Conservation (phyloP, 2,113 vertebrate genomes). For the Chauna torquata region DNA sequence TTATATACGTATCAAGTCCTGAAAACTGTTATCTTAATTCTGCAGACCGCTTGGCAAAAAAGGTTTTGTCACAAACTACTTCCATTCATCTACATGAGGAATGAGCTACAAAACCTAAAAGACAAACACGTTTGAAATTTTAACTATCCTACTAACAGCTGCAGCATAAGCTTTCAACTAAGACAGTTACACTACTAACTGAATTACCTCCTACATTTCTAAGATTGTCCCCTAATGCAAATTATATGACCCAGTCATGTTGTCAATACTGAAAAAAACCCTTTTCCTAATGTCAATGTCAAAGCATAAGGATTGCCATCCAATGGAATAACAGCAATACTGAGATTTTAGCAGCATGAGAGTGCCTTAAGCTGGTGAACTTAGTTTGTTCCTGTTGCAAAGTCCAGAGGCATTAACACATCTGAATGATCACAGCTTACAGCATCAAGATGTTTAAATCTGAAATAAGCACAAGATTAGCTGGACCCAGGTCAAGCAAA, state of each 20-base stretch:
- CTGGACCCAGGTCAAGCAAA: neutral
- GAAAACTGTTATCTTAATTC: neutral
- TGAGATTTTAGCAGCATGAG: neutral
- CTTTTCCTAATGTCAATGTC: neutral
- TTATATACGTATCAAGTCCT: neutral
- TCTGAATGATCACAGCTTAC: neutral
- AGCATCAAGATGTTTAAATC: neutral
- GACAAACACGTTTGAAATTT: neutral
- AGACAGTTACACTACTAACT: neutral
- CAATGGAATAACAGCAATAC: neutral
- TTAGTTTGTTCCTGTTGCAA: neutral
- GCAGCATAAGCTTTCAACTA: neutral
- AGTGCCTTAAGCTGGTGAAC: neutral
- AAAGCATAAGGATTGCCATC: neutral
- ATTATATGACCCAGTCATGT: neutral
- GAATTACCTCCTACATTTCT: neutral
- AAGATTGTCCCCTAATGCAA: neutral
- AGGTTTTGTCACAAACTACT: neutral
- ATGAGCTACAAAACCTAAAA: neutral
- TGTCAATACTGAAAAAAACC: neutral
- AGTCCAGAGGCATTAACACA: neutral
- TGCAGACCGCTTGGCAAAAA: neutral
- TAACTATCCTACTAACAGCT: neutral
- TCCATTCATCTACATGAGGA: neutral
- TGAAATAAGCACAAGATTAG: neutral